Evolutionary conservation across 2,888 invertebrate genomes (phyloP), one percentile per base, ranked within the genome.

Genomic region (Acrobasis suavella): DNA sequence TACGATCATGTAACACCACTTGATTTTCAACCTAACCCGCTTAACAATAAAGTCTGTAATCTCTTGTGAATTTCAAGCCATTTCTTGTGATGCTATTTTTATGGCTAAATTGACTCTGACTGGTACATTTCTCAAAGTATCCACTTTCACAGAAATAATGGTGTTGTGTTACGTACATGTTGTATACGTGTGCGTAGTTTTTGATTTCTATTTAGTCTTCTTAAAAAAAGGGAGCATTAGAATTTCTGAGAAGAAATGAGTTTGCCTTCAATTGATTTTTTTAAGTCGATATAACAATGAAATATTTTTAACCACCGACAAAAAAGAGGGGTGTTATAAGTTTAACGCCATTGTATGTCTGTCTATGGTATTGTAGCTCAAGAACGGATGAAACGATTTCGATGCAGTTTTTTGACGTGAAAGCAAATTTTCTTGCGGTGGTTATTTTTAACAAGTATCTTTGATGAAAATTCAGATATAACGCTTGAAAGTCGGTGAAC

Each of bases 91-190:
- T 9, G 59, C 38, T 39, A 50, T 60, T 60, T 60, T 60, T 50
- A 15, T n/a, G 58, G 14, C 59, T 17, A 60, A 60, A 60, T 60
- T 60, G 59, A 38, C 38, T 60, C 9, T 60, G 59, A 60, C 59
- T 60, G 50, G 59, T 60, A 60, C 59, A 60, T 60, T 60, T 51
- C 59, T 51, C 59, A 50, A 60, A 50, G 59, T 60, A 60, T 60
- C 50, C 50, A 39, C 50, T 60, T 60, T 17, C 59, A 14, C 50
- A 50, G 50, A 12, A 46, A 56, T 46, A 58, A 58, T 49, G n/a
- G 58, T 49, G 22, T 49, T 49, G 54, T 54, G 54, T 54, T 54
- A 38, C 54, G n/a, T 38, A 54, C 37, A 14, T n/a, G n/a, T 16
- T 50, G 37, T 37, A n/a, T n/a, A 46, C 10, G 14, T 14, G 46